Conservation (phyloP, 2,888 invertebrate genomes). For the Sepioteuthis lessoniana region DNA sequence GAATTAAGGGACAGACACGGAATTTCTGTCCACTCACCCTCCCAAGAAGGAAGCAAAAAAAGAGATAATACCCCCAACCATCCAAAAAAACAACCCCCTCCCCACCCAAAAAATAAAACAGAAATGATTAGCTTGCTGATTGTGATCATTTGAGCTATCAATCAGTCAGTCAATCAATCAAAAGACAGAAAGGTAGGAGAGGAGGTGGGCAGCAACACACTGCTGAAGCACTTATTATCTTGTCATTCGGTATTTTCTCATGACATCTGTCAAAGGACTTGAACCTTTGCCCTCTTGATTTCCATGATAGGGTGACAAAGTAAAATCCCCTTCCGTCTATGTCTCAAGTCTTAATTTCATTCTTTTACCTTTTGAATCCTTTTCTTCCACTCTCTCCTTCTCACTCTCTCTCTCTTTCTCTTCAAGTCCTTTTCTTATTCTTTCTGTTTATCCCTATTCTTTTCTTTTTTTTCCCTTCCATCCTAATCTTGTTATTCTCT, state of each 20-base stretch:
- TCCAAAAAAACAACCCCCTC: too few relatives aligned
- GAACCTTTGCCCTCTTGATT: not conserved
- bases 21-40: not conserved
- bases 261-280: not conserved
- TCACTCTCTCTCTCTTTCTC: too few relatives aligned
- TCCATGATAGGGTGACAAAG: not conserved
- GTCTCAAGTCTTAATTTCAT: not conserved
- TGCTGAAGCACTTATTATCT: not conserved
- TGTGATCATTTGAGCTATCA: not conserved
- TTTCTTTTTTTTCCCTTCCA: too few relatives aligned
- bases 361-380: too few relatives aligned
- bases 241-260: not conserved
- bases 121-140: not conserved
- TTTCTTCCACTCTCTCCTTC: too few relatives aligned
- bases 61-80: too few relatives aligned
- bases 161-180: constrained; percentile 6
- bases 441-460: too few relatives aligned
- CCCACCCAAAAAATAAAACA: too few relatives aligned
- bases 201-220: not conserved
- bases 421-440: too few relatives aligned
- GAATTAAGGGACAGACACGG: not conserved
- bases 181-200: not conserved
- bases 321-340: not conserved
- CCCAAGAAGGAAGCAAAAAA: not conserved
- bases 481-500: too few relatives aligned